A percentile compares a stretch with the other conserved stretches of the same genome.
phyloP scores from a whole-genome alignment of 2,888 invertebrate genomes.

The Eristalis tenax region DNA sequence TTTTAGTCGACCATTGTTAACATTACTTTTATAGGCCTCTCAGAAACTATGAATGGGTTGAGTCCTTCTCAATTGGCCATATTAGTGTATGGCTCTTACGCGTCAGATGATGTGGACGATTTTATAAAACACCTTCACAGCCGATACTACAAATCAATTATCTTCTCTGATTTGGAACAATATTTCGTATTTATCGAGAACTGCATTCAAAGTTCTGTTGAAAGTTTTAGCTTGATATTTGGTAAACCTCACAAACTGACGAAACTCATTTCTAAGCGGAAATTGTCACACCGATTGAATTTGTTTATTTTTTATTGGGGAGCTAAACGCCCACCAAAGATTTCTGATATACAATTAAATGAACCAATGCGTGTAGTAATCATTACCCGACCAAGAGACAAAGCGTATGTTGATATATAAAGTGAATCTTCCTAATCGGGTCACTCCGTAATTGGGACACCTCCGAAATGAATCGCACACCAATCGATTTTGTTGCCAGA shows the following conservation, averaged over 20 bases:
- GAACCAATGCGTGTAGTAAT: slow-evolving; percentile 84
- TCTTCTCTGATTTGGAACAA: slow-evolving; percentile 77
- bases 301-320: slow-evolving; percentile 88
- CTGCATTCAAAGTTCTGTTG: slow-evolving; percentile 77
- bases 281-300: slow-evolving; percentile 77
- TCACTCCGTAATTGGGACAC: too few species aligned
- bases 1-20: background rate
- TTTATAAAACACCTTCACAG: slow-evolving; percentile 78
- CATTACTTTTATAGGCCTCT: slow-evolving; percentile 74
- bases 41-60: slow-evolving; percentile 79
- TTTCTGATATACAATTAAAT: slow-evolving; percentile 74
- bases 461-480: too few species aligned
- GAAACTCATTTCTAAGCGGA: slow-evolving; percentile 76
- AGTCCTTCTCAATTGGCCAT: slow-evolving; percentile 77
- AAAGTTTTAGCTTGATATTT: slow-evolving; percentile 80
- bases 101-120: slow-evolving; percentile 76
- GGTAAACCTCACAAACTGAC: slow-evolving; percentile 76
- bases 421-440: too few species aligned
- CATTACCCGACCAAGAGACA: slow-evolving; percentile 83
- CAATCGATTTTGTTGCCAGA: too few species aligned
- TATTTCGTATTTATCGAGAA: slow-evolving; percentile 78
- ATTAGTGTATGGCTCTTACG: slow-evolving; percentile 73
- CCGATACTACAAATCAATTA: slow-evolving; percentile 77
- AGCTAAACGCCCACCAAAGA: slow-evolving; percentile 82
- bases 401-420: slow-evolving; percentile 74